A percentile compares a stretch with the other conserved stretches of the same genome.
Conservation (phyloP, 2,888 invertebrate genomes). For the Teinopalpus imperialis region DNA sequence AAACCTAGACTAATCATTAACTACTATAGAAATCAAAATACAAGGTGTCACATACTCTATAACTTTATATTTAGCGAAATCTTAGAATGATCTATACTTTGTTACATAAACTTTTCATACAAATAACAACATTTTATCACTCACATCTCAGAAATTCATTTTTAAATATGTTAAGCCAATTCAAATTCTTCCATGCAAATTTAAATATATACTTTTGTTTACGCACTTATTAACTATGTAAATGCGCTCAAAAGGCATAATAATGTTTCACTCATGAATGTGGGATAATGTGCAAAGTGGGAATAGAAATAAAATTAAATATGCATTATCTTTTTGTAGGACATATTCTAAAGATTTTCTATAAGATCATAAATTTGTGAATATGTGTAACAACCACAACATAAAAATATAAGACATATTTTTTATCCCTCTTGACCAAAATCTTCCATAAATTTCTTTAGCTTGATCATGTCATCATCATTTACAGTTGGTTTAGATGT, state of each 20-base stretch:
- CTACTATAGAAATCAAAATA: no score
- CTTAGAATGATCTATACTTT: no score
- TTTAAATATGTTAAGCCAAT: not conserved
- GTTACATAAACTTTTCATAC: no score
- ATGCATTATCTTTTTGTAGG: not conserved
- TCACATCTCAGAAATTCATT: not conserved
- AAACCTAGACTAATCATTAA: no score
- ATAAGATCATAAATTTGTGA: conserved; percentile 9
- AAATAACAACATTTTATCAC: no score
- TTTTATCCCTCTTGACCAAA: conserved; percentile 98
- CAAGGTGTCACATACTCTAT: no score
- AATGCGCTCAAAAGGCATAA: no score
- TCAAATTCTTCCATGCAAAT: not conserved
- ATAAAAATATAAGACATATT: conserved; percentile 12
- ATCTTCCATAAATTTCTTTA: conserved; percentile 97
- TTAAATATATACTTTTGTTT: not conserved
- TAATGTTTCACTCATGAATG: no score
- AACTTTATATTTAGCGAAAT: no score
- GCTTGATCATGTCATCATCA: conserved; percentile 95
- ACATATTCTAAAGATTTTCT: not conserved
- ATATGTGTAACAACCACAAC: conserved; percentile 16
- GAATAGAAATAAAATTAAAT: not conserved
- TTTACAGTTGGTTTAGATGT: conserved; percentile 99
- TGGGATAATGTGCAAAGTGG: conserved; percentile 4
- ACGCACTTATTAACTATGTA: no score